These are phyloP conservation scores for Microcebus griseorufus DNA, from an alignment of 2,113 vertebrate genomes.

Conservation along the genomic window DNA sequence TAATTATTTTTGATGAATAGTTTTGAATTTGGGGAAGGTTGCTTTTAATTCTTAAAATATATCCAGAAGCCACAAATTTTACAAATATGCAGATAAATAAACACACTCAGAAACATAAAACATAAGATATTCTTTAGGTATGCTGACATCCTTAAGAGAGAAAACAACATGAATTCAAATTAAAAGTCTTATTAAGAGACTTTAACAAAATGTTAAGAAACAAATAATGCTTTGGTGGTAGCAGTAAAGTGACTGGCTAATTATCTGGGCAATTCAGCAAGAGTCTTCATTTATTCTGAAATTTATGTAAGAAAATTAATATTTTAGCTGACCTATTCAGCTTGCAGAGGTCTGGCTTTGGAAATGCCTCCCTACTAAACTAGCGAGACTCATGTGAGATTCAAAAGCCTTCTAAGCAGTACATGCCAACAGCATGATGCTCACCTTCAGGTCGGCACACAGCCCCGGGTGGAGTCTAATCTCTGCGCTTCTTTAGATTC, in stretches of 20 bases:
- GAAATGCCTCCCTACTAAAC: neutral
- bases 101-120: neutral
- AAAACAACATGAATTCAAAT: neutral
- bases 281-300: neutral
- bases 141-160: neutral
- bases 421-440: accelerated
- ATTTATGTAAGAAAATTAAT: neutral
- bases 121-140: neutral
- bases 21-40: neutral
- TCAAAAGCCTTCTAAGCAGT: neutral
- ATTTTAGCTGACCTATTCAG: neutral
- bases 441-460: neutral
- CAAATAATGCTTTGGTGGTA: neutral
- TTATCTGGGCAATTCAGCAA: neutral
- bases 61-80: neutral
- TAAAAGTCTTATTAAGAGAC: neutral
- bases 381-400: neutral
- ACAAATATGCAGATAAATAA: neutral
- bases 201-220: neutral
- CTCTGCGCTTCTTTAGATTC: neutral
- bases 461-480: neutral
- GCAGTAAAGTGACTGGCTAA: neutral
- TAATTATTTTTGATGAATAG: neutral
- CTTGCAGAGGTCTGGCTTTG: neutral
- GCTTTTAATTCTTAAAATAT: neutral